Base-by-base conservation (phyloP, 2,113 vertebrate species). In the Rhabdornis inornatus region DNA sequence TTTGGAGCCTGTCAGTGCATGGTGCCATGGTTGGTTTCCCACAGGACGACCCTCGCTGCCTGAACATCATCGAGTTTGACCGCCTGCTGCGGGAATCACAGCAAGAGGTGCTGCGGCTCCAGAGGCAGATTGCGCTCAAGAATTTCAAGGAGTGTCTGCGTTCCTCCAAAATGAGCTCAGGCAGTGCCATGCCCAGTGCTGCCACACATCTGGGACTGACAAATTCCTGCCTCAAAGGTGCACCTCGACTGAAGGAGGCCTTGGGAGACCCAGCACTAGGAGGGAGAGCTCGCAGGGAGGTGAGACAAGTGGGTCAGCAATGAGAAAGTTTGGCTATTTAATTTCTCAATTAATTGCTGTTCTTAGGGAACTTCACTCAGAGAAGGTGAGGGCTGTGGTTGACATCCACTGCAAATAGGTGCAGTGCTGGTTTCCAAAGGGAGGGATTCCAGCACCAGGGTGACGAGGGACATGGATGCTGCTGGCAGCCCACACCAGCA, bases 1-100 rank as follows among this genome's bases (percentile, higher is more conserved):
- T 65, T 39, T 8, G 21, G 44, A 74, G 30, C 64, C 33, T 28
- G 56, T 57, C 68, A 57, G 33, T 1, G 5, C 49, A 22, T 0
- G 1, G 12, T 39, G 30, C 18, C 1, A 1, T 15, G 72, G 70
- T 59, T 76, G 60, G 0, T 83, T 52, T 90, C 60, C 72, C 4
- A 0, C 71, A 98, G 98, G 97, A 97, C 2, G 94, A 97, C 63
- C 95, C 94, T 91, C 96, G 68, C 94, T 98, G 98, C 75, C 97
- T 97, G 56, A 97, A 96, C 10, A 19, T 98, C 94, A 87, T 90
- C 23, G 98, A 99, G 91, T 99, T 99, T 15, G 99, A 99, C 92
- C 98, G 98, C 65, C 98, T 99, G 84, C 96, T 99, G 77, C 97
- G 98, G 56, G 99, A 99, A 92, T 99, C 99, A 77, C 99, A 99